Percentiles rank a stretch among this genome's conserved stretches.
Conservation (phyloP, 1,140 invertebrate species). For the Leptopilina boulardi region DNA sequence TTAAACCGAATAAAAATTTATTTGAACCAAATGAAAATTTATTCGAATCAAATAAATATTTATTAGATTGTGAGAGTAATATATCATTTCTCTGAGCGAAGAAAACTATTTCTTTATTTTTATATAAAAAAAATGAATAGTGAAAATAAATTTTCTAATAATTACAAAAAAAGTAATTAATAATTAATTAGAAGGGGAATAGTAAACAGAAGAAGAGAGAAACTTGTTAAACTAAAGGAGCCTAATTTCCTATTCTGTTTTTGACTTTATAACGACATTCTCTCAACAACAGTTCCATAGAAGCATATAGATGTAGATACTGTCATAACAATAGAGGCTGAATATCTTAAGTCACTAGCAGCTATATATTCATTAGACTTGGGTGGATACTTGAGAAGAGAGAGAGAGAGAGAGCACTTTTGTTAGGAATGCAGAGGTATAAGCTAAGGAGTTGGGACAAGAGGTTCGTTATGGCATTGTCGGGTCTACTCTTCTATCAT, state of each 20-base stretch:
- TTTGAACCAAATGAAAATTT: no score
- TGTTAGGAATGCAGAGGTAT: slow-evolving; percentile 1
- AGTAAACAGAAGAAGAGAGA: not conserved
- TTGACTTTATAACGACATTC: not conserved
- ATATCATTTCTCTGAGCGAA: no score
- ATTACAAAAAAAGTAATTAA: not conserved
- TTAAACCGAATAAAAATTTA: no score
- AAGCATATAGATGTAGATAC: not conserved
- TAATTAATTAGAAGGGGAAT: not conserved
- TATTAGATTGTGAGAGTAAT: no score
- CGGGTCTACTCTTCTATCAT: not conserved
- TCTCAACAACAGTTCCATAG: not conserved
- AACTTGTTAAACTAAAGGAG: not conserved
- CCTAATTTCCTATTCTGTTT: slow-evolving; percentile 7
- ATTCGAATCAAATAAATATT: no score
- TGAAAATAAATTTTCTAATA: no score
- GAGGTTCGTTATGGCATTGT: slow-evolving; percentile 30
- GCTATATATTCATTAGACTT: slow-evolving; percentile 32
- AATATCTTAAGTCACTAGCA: slow-evolving; percentile 24
- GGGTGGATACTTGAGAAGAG: slow-evolving; percentile 7
- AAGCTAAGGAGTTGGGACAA: slow-evolving; percentile 17
- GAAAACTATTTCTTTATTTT: no score
- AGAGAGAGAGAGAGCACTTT: slow-evolving; percentile 29
- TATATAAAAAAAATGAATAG: no score
- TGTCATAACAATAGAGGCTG: not conserved